These are phyloP conservation scores for Icerya purchasi DNA, from an alignment of 2,888 invertebrate species.

Conservation along the genomic window DNA sequence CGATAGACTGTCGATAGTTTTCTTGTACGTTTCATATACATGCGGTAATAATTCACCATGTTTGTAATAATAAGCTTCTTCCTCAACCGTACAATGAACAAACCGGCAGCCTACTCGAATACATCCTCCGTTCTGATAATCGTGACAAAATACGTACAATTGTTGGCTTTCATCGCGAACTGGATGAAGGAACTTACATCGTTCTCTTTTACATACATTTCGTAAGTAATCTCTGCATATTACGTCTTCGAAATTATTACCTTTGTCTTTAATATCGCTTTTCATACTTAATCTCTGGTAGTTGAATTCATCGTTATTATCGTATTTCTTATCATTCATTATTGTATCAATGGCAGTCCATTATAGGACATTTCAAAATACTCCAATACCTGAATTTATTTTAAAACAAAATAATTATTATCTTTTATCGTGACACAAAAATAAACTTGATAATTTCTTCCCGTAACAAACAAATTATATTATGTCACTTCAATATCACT, in stretches of 20 bases:
- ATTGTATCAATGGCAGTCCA: not conserved
- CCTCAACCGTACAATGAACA: slow-evolving; percentile 48
- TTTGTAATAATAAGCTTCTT: slow-evolving; percentile 50
- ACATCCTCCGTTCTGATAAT: slow-evolving; percentile 50
- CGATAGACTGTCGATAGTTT: slow-evolving; percentile 23
- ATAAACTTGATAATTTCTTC: no score
- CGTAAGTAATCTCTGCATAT: slow-evolving; percentile 36
- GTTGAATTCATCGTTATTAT: not conserved
- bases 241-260: slow-evolving; percentile 3
- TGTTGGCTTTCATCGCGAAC: slow-evolving; percentile 15
- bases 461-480: no score
- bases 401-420: no score
- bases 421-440: no score
- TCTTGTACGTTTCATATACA: slow-evolving; percentile 21
- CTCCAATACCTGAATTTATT: no score
- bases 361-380: no score
- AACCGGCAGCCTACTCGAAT: slow-evolving; percentile 52
- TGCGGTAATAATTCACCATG: slow-evolving; percentile 47
- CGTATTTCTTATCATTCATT: not conserved
- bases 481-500: no score
- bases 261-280: not conserved
- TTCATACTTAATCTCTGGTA: not conserved
- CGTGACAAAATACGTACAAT: slow-evolving; percentile 37
- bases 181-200: slow-evolving; percentile 19
- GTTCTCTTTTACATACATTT: slow-evolving; percentile 32